Evolutionary conservation across 1,140 invertebrate genomes (phyloP).

Genomic region (Monochamus saltuarius): DNA sequence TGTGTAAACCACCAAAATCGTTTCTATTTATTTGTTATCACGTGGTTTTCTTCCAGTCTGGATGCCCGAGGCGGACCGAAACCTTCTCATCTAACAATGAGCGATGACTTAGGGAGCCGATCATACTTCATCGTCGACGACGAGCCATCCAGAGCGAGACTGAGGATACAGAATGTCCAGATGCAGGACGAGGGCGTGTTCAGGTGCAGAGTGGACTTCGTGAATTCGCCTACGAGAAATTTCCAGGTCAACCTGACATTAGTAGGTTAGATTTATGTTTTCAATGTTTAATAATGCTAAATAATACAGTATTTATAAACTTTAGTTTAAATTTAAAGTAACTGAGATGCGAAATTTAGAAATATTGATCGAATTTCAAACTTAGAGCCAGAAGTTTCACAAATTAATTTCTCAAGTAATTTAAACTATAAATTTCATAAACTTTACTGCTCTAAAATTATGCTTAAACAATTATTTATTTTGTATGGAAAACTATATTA

Average conservation of each 20-base stretch:
- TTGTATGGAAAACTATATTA: too few species aligned
- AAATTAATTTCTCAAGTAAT: too few species aligned
- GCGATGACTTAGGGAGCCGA: slow-evolving; percentile 71
- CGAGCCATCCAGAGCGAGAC: slow-evolving; percentile 64
- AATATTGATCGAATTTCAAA: too few species aligned
- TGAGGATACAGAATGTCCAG: slow-evolving; percentile 72
- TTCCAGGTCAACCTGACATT: slow-evolving; percentile 81
- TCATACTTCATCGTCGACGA: slow-evolving; percentile 74
- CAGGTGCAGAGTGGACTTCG: slow-evolving; percentile 81
- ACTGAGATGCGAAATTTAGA: too few species aligned
- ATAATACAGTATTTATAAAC: background rate
- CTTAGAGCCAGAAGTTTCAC: too few species aligned
- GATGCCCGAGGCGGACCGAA: slow-evolving; percentile 69
- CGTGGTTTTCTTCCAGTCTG: slow-evolving; percentile 60
- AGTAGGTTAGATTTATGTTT: slow-evolving; percentile 65
- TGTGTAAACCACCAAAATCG: background rate
- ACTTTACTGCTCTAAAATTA: too few species aligned
- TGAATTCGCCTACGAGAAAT: slow-evolving; percentile 81
- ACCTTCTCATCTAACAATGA: slow-evolving; percentile 71
- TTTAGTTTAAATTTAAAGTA: too few species aligned
- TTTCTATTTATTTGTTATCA: background rate
- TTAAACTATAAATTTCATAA: too few species aligned
- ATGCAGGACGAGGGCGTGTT: slow-evolving; percentile 76
- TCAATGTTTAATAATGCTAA: background rate
- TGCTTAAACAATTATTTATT: too few species aligned